Evolutionary conservation across 2,888 invertebrate genomes (phyloP).

Genomic region (Phania funesta): DNA sequence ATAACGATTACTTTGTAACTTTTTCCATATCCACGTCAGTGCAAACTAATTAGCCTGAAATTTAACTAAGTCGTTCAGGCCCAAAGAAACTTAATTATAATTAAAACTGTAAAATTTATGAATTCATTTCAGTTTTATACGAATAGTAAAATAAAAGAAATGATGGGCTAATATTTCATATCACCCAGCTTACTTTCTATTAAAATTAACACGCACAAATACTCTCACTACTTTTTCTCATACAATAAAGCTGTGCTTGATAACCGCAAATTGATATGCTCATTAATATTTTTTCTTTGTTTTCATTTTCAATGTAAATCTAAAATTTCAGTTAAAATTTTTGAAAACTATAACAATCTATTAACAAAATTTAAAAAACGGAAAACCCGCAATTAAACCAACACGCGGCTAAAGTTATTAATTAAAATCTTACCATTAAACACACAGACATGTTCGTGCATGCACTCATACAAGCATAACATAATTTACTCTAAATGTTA

Average conservation of each 20-base stretch:
- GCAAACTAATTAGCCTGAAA: too few species aligned
- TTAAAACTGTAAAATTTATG: too few species aligned
- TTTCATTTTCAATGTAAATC: neutral
- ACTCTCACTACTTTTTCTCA: neutral
- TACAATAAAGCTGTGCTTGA: neutral
- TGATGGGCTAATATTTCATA: neutral
- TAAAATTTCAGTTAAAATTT: constrained; percentile 18
- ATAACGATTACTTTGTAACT: too few species aligned
- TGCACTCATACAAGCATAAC: neutral
- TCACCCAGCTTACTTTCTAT: neutral
- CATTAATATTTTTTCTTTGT: neutral
- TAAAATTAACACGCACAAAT: too few species aligned
- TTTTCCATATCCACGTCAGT: too few species aligned
- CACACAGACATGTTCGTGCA: neutral
- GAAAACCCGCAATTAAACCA: constrained; percentile 29
- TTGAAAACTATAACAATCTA: constrained; percentile 12
- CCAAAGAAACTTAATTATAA: too few species aligned
- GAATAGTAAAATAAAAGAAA: neutral
- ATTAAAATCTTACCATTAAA: constrained; percentile 20
- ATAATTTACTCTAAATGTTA: constrained; percentile 3
- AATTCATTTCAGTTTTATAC: too few species aligned
- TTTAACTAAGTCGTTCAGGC: too few species aligned
- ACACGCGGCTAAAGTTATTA: constrained; percentile 42
- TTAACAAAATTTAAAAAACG: neutral
- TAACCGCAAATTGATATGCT: neutral